Conservation (phyloP, 2,113 vertebrate species). For the Datnioides undecimradiatus region DNA sequence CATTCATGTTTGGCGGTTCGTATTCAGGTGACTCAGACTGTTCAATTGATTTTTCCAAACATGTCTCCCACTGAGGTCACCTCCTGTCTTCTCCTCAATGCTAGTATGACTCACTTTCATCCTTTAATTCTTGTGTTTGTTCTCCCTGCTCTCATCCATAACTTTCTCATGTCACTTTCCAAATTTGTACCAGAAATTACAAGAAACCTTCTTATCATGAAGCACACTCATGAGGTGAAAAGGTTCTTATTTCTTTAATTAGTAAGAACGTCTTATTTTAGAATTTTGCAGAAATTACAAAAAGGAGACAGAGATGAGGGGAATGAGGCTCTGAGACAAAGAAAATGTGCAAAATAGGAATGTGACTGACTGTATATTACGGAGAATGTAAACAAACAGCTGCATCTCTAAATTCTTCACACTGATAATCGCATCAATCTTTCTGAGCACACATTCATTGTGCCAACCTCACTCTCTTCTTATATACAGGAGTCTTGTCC, state of each 20-base stretch:
- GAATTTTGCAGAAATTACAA: background rate
- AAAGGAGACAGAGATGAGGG: background rate
- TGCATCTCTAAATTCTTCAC: background rate
- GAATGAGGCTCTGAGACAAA: background rate
- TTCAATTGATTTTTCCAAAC: slow-evolving; percentile 18
- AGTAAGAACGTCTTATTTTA: background rate
- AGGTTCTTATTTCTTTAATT: background rate
- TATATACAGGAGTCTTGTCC: background rate
- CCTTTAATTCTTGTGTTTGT: background rate
- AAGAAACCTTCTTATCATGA: background rate
- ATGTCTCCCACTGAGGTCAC: slow-evolving; percentile 6
- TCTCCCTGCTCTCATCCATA: background rate
- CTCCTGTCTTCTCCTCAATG: slow-evolving; percentile 1
- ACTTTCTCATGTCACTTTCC: background rate
- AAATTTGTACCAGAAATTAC: no score
- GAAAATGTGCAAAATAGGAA: background rate
- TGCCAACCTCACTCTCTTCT: background rate
- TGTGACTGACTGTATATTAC: background rate
- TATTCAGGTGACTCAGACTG: slow-evolving; percentile 19
- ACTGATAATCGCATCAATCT: slow-evolving; percentile 32
- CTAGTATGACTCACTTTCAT: slow-evolving; percentile 25
- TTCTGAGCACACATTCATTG: slow-evolving; percentile 7
- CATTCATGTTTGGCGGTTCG: slow-evolving; percentile 2
- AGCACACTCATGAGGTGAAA: background rate
- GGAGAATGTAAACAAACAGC: slow-evolving; percentile 26